Evolutionary conservation across 1,140 invertebrate species (phyloP), one percentile per base, ranked within the genome.

Genomic region (Melitaea cinxia): DNA sequence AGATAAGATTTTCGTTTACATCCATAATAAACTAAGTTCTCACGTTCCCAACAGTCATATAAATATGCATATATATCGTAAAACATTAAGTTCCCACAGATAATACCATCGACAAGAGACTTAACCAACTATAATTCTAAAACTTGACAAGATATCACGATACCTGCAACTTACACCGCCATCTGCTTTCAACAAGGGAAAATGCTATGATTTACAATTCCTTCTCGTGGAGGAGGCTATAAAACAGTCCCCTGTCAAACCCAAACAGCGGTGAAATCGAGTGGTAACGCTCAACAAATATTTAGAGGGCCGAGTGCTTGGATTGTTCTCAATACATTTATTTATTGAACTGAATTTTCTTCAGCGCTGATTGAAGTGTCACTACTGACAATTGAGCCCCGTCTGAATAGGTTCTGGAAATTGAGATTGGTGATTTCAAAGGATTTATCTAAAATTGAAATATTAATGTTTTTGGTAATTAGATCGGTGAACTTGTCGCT

Each of bases 221-320:
- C 68, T 60, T 73, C 67, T 71, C 77, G 71, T 56, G n/a, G 72
- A 82, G 76, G 68, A 77, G 69, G 75, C 77, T 69, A 84, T 86
- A 86, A 84, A 86, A 79, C 70, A 83, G 77, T 70, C 83, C 78
- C 82, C 72, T 83, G 83, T 84, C 82, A 86, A 52, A 68, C 56
- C 30, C 83, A 86, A 71, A 56, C 70, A 39, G 73, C 72, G 54
- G 73, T 68, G 68, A 73, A 77, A 83, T 80, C 75, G 81, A 77
- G 72, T 75, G 70, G 75, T 72, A 73, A 79, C 57, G 54, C 64
- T 71, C 56, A 57, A 72, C 65, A 68, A 72, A 72, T 72, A 72
- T 68, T 72, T 72, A 49, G 57, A 58, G 39, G 39, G 19, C 42
- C 54, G 47, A 70, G 35, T 69, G 60, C 57, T 35, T 47, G 53